Evolutionary conservation across 1,140 invertebrate genomes (phyloP).

Genomic region (Copidosoma floridanum): DNA sequence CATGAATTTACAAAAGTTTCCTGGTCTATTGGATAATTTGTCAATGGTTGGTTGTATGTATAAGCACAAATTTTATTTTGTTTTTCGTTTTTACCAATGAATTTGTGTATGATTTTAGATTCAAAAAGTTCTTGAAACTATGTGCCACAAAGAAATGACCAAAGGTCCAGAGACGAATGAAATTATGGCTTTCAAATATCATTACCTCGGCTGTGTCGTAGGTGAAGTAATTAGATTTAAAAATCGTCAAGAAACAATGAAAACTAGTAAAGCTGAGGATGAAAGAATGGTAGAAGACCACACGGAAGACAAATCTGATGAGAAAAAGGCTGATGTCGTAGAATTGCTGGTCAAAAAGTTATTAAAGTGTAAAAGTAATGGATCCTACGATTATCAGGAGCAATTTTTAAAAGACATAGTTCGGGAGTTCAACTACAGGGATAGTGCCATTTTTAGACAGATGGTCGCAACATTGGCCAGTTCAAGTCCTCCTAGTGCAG

Average conservation of each 20-base stretch:
- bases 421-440: conserved; percentile 82
- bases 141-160: conserved; percentile 88
- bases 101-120: conserved; percentile 38
- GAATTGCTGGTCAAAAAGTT: conserved; percentile 74
- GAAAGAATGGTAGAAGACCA: conserved; percentile 36
- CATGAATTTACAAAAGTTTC: conserved; percentile 72
- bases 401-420: conserved; percentile 80
- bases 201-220: conserved; percentile 79
- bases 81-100: neutral
- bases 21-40: conserved; percentile 73
- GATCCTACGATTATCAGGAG: conserved; percentile 78
- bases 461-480: conserved; percentile 73
- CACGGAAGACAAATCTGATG: conserved; percentile 55
- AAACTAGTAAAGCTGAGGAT: conserved; percentile 42
- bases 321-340: conserved; percentile 67
- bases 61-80: neutral
- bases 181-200: conserved; percentile 88
- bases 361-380: conserved; percentile 73
- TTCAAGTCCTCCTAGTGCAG: conserved; percentile 67
- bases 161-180: conserved; percentile 83
- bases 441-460: conserved; percentile 83
- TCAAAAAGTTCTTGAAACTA: conserved; percentile 75
- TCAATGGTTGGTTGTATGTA: conserved; percentile 60
- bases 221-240: conserved; percentile 69
- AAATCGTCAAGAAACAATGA: conserved; percentile 60